These are phyloP conservation scores for Apoda limacodes DNA, from an alignment of 2,888 invertebrate species.

Conservation along the genomic window DNA sequence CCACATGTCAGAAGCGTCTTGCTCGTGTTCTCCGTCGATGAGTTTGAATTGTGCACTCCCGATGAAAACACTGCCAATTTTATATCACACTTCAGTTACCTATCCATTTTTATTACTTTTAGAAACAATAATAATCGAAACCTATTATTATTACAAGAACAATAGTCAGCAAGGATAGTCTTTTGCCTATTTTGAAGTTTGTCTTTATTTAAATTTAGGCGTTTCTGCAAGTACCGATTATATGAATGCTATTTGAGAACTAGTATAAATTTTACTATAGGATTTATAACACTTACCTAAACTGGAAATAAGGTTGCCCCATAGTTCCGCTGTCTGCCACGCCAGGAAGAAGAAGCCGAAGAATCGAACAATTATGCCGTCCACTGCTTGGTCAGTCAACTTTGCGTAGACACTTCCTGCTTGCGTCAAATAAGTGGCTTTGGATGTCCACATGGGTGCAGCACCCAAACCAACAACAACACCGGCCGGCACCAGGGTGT, in stretches of 20 bases:
- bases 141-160: too few relatives aligned
- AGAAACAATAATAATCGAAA: too few relatives aligned
- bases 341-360: conserved; percentile 99
- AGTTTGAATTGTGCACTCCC: conserved; percentile 77
- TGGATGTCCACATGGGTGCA: conserved; percentile 99
- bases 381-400: conserved; percentile 86
- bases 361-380: conserved; percentile 95
- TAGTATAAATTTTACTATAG: too few relatives aligned
- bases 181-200: too few relatives aligned
- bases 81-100: too few relatives aligned
- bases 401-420: conserved; percentile 87
- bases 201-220: too few relatives aligned
- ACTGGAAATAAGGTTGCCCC: conserved; percentile 97
- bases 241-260: too few relatives aligned
- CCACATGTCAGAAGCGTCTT: conserved; percentile 75
- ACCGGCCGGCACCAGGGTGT: conserved; percentile 93
- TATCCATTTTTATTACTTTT: too few relatives aligned
- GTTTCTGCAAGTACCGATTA: too few relatives aligned
- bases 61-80: conserved; percentile 75
- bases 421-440: conserved; percentile 96
- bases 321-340: conserved; percentile 96
- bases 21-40: conserved; percentile 48
- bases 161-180: too few relatives aligned
- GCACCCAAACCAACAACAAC: conserved; percentile 95
- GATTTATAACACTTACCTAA: conserved; percentile 86